Evolutionary conservation across 2,797 vertebrate species (phyloP).

Genomic region (Cynopterus sphinx): DNA sequence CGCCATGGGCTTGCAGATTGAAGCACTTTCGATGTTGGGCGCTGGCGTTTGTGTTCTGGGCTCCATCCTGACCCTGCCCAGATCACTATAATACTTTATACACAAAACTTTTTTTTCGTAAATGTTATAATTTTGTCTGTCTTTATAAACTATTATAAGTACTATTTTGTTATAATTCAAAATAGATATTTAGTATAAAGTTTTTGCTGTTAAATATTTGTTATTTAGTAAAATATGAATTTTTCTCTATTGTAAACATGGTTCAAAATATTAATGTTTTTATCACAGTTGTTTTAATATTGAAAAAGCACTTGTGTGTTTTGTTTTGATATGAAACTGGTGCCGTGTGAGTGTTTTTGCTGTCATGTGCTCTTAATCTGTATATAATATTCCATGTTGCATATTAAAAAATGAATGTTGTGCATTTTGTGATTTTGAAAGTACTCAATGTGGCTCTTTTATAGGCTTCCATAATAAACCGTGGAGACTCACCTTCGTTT

Average conservation of each 20-base stretch:
- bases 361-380: slow-evolving; percentile 91
- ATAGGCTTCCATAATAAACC: slow-evolving; percentile 93
- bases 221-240: slow-evolving; percentile 98
- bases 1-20: slow-evolving; percentile 87
- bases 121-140: slow-evolving; percentile 84
- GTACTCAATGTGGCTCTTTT: slow-evolving; percentile 89
- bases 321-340: slow-evolving; percentile 89
- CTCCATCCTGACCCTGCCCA: slow-evolving; percentile 79
- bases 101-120: slow-evolving; percentile 81
- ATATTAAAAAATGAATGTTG: slow-evolving; percentile 93
- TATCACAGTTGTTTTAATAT: slow-evolving; percentile 94
- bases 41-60: slow-evolving; percentile 71
- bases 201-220: slow-evolving; percentile 98
- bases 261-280: slow-evolving; percentile 97
- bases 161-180: slow-evolving; percentile 99
- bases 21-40: slow-evolving; percentile 88
- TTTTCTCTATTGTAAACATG: slow-evolving; percentile 95
- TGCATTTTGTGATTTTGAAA: slow-evolving; percentile 94
- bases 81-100: slow-evolving; percentile 87
- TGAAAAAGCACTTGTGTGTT: slow-evolving; percentile 94
- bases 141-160: slow-evolving; percentile 95
- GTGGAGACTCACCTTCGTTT: slow-evolving; percentile 53
- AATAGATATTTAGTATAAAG: slow-evolving; percentile 98
- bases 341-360: slow-evolving; percentile 90
- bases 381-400: slow-evolving; percentile 93